phyloP scores from a whole-genome alignment of 2,888 invertebrate genomes.

The Nymphalis urticae region DNA sequence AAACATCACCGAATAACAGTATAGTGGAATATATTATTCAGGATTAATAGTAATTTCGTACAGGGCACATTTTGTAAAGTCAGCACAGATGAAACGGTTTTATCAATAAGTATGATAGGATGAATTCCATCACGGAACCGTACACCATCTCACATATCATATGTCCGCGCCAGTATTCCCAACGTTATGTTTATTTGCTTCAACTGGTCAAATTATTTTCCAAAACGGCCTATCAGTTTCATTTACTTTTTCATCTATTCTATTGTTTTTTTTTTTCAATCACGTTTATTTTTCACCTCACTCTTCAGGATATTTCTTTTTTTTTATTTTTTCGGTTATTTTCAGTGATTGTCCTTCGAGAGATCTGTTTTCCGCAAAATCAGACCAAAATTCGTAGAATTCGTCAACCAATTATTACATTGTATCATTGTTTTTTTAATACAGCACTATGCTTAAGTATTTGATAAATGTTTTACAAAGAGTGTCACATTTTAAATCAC shows the following conservation, averaged over 20 bases:
- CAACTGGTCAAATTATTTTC: constrained; percentile 73
- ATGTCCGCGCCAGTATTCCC: constrained; percentile 64
- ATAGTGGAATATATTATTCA: constrained; percentile 56
- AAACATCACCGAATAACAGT: constrained; percentile 61
- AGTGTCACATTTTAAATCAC: constrained; percentile 66
- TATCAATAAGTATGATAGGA: constrained; percentile 30
- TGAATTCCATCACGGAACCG: constrained; percentile 50
- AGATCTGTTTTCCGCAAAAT: constrained; percentile 79
- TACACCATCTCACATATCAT: constrained; percentile 63
- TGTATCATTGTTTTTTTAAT: constrained; percentile 67
- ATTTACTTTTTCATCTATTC: constrained; percentile 65
- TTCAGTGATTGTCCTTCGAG: constrained; percentile 80
- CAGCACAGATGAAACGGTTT: constrained; percentile 49
- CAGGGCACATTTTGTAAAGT: constrained; percentile 63
- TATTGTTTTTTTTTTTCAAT: constrained; percentile 51
- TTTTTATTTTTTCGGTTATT: constrained; percentile 49
- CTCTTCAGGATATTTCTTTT: constrained; percentile 57
- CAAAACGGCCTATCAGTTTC: constrained; percentile 83
- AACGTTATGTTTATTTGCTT: constrained; percentile 73
- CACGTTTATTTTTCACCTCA: constrained; percentile 61
- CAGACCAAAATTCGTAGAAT: constrained; percentile 59
- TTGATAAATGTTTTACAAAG: constrained; percentile 61
- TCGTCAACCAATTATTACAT: constrained; percentile 50
- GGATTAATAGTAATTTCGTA: constrained; percentile 41
- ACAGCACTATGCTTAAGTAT: constrained; percentile 60